Base-by-base conservation (phyloP, 2,797 vertebrate genomes). In the Xyrichtys novacula region DNA sequence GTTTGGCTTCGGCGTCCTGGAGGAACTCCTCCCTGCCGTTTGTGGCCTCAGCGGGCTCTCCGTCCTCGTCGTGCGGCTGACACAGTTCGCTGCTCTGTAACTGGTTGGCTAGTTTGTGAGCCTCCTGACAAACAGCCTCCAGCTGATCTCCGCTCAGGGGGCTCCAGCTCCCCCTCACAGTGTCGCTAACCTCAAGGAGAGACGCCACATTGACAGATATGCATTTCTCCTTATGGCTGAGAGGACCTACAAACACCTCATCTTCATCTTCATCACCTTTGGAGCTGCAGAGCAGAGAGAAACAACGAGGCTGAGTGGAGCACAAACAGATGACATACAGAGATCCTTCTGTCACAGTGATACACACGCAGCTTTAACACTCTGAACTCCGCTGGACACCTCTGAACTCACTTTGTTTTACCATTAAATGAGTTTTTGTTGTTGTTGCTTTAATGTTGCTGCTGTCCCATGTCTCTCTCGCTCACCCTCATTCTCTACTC, bases 81-180 rank as follows among this genome's bases (percentile, higher is more conserved):
- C 81, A 74, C 0, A 5, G 75, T 60, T 49, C 50, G 36, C 68
- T 78, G 49, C 65, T 81, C 74, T 94, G 90, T 26, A 98, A 88
- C 58, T 93, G 94, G n/a, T 87, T 65, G 7, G 95, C 96, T 38
- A 99, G 40, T 34, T 89, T 78, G 67, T 79, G 93, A 11, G 98
- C 98, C 88, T 99, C 98, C 82, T 94, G 94, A 61, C 93, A 94
- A 50, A 99, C 95, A 34, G 96, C 94, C 15, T 96, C 93, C 56
- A 96, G 94, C 70, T 94, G 95, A 11, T 95, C 95, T 43, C 88
- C 95, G 0, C 88, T 74, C 32, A 96, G 89, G 0, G 95, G 95
- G 65, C 95, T 97, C 96, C 96, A 98, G 2, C 7, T 23, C 7
- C 26, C 25, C 5, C 78, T 81, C 39, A 73, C 78, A 5, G 23